These are phyloP conservation scores for Zaprionus inermis DNA, from an alignment of 1,140 invertebrate genomes.

Conservation along the genomic window DNA sequence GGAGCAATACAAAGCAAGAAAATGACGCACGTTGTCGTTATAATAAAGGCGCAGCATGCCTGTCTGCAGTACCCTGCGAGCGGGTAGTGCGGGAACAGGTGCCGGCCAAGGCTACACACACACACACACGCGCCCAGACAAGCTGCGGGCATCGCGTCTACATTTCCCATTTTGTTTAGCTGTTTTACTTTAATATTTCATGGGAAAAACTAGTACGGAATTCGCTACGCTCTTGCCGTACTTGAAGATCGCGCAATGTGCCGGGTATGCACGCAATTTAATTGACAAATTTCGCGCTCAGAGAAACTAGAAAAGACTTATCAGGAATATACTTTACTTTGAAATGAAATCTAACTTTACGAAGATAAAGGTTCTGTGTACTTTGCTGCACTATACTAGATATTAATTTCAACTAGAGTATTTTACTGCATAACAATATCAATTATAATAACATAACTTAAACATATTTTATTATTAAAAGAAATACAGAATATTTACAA, in stretches of 20 bases:
- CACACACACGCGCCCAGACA: conserved; percentile 52
- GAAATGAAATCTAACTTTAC: too few relatives aligned
- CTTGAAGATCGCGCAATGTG: background rate
- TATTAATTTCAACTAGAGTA: too few relatives aligned
- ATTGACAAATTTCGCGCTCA: background rate
- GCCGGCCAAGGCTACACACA: conserved; percentile 57
- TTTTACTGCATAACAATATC: too few relatives aligned
- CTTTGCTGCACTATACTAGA: too few relatives aligned
- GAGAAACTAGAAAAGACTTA: background rate
- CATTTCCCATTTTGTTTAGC: conserved; percentile 49
- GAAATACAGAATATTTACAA: background rate
- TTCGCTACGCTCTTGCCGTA: background rate
- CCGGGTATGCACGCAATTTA: background rate
- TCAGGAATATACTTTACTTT: too few relatives aligned
- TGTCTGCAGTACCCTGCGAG: too few relatives aligned
- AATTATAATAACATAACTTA: too few relatives aligned
- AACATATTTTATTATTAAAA: background rate
- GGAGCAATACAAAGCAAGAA: conserved; percentile 66
- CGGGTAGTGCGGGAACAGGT: conserved; percentile 20
- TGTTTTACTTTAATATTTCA: conserved; percentile 56
- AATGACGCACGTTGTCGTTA: conserved; percentile 72
- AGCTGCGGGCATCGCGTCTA: conserved; percentile 49
- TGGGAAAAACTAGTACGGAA: conserved; percentile 1
- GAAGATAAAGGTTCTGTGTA: too few relatives aligned
- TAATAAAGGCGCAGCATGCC: conserved; percentile 65